These are phyloP conservation scores for Bugulina stolonifera DNA, from an alignment of 2,888 invertebrate species.

Conservation along the genomic window DNA sequence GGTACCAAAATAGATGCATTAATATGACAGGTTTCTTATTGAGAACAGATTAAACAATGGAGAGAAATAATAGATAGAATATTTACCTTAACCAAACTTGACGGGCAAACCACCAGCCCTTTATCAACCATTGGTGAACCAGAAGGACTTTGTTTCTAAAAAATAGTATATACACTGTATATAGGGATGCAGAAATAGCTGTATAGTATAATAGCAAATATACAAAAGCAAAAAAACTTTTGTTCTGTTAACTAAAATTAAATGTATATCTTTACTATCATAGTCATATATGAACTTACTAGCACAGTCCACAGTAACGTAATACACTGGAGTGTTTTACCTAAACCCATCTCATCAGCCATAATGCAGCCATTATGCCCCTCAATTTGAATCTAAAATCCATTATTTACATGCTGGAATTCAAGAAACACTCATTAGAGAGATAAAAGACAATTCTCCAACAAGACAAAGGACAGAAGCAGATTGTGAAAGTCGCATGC, in stretches of 20 bases:
- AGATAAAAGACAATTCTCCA: too few relatives aligned
- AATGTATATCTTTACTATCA: too few relatives aligned
- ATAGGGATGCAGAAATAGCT: too few relatives aligned
- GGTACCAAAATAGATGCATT: too few relatives aligned
- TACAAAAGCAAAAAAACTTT: too few relatives aligned
- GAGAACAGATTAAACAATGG: not conserved
- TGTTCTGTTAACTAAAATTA: too few relatives aligned
- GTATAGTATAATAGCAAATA: too few relatives aligned
- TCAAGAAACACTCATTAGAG: too few relatives aligned
- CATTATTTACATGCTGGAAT: not conserved
- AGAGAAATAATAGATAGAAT: not conserved
- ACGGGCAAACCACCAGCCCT: conserved; percentile 91
- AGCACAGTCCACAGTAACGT: conserved; percentile 89
- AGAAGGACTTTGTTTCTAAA: conserved; percentile 77
- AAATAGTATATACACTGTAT: too few relatives aligned
- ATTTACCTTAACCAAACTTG: conserved; percentile 82
- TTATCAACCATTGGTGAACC: conserved; percentile 83
- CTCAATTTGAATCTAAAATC: conserved; percentile 64
- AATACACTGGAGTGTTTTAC: conserved; percentile 96
- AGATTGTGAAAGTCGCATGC: too few relatives aligned
- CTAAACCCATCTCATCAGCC: conserved; percentile 99
- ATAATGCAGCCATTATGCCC: conserved; percentile 90
- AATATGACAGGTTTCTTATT: not conserved
- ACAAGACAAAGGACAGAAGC: too few relatives aligned
- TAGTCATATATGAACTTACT: too few relatives aligned